These are phyloP conservation scores for Vultur gryphus DNA, from an alignment of 2,797 vertebrate species.

Conservation along the genomic window DNA sequence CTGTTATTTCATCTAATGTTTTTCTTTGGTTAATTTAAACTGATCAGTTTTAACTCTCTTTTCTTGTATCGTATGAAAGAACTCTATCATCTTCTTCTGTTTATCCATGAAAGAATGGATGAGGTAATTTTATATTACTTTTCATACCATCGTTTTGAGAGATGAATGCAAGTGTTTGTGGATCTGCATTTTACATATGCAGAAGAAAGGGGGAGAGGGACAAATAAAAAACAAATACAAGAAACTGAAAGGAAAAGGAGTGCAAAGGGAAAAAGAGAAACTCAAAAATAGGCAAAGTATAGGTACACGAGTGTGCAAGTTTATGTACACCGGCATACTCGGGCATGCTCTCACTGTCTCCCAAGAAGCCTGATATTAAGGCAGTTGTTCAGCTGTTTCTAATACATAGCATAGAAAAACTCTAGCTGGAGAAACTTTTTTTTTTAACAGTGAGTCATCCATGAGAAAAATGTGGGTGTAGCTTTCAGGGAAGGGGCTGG, in stretches of 20 bases:
- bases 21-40: constrained; percentile 6
- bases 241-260: constrained; percentile 15
- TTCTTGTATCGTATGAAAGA: background rate
- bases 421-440: constrained; percentile 7
- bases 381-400: constrained; percentile 30
- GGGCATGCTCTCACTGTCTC: background rate
- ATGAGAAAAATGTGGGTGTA: constrained; percentile 66
- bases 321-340: background rate
- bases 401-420: background rate
- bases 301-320: background rate
- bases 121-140: background rate
- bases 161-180: background rate
- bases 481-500: constrained; percentile 36
- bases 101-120: background rate
- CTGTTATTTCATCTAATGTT: background rate
- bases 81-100: background rate
- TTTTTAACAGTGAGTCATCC: constrained; percentile 48
- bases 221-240: background rate
- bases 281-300: background rate
- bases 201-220: background rate
- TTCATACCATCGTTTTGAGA: background rate
- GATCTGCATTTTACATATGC: background rate
- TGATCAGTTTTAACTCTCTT: background rate
- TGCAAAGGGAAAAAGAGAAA: background rate
- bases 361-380: background rate